phyloP scores from a whole-genome alignment of 2,113 vertebrate genomes.

The Malaclemys terrapin region DNA sequence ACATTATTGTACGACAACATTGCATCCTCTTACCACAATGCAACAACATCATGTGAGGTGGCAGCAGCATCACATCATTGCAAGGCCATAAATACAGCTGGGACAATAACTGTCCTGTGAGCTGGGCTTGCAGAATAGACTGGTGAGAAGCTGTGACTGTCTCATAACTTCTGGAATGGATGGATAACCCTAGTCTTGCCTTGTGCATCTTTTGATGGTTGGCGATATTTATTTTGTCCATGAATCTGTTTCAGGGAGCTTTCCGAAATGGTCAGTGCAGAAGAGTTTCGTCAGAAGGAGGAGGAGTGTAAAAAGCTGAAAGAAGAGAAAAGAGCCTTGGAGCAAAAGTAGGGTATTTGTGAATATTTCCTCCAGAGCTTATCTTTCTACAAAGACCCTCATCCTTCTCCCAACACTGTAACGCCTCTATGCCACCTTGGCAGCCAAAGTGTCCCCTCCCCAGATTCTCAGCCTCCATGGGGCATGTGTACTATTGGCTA shows the following conservation, averaged over 20 bases:
- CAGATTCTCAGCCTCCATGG: neutral
- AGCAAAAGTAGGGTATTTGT: slow-evolving; percentile 12
- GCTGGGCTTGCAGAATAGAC: neutral
- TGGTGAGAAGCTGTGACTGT: neutral
- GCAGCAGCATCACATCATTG: neutral
- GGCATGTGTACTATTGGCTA: neutral
- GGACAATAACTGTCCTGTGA: neutral
- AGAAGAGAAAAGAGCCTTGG: neutral
- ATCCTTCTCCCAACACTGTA: neutral
- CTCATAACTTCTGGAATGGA: neutral
- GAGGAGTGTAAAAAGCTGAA: neutral
- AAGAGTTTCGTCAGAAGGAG: neutral
- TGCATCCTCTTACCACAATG: neutral
- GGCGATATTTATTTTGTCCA: neutral
- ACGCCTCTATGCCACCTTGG: neutral
- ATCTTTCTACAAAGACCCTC: neutral
- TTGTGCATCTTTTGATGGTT: neutral
- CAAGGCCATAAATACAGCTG: neutral
- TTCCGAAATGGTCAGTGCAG: accelerated
- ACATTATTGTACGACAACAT: neutral
- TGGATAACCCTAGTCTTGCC: neutral
- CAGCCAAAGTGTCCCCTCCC: neutral
- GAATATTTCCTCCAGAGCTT: neutral
- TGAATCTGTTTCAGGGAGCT: slow-evolving; percentile 10
- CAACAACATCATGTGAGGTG: neutral